phyloP scores from a whole-genome alignment of 2,797 vertebrate species.

The Spinus olivaceus region DNA sequence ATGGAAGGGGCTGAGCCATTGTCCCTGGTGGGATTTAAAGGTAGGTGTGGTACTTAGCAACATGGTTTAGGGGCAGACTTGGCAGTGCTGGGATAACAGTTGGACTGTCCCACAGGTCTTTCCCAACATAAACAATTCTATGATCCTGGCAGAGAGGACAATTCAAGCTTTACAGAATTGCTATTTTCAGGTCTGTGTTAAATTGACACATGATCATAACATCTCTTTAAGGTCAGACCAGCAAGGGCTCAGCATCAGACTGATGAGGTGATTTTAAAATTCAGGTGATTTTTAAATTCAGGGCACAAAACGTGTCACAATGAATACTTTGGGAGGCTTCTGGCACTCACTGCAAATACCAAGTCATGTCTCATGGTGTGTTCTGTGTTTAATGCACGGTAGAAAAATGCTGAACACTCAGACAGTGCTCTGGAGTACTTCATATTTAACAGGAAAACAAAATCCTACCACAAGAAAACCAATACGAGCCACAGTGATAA shows the following conservation, averaged over 20 bases:
- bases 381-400: background rate
- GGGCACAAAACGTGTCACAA: background rate
- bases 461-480: background rate
- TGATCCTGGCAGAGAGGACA: background rate
- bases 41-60: background rate
- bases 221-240: background rate
- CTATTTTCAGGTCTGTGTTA: background rate
- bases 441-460: background rate
- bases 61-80: background rate
- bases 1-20: background rate
- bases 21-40: background rate
- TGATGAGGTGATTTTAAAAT: background rate
- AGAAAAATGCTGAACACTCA: background rate
- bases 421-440: background rate
- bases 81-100: background rate
- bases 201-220: fast-evolving
- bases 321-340: background rate
- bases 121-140: background rate
- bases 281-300: background rate
- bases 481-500: background rate
- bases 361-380: background rate
- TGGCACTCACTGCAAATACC: background rate
- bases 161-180: background rate
- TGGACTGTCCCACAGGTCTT: background rate
- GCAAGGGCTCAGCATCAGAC: background rate